phyloP scores from a whole-genome alignment of 2,113 vertebrate species.

The Stegostoma tigrinum region DNA sequence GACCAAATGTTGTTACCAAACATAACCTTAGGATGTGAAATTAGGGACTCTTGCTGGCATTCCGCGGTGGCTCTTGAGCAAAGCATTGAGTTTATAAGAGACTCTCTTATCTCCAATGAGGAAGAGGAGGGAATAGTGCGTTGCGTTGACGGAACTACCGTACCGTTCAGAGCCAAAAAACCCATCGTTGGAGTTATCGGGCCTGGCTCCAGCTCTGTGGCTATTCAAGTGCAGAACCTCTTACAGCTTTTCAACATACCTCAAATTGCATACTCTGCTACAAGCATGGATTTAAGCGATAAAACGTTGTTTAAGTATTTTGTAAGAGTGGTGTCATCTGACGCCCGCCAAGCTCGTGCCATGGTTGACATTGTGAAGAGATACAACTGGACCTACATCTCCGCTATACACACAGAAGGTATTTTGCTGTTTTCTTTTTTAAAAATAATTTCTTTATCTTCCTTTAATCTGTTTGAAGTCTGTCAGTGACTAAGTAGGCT shows the following conservation, averaged over 20 bases:
- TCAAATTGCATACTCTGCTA: constrained; percentile 98
- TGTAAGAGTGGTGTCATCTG: constrained; percentile 95
- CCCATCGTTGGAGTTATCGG: constrained; percentile 96
- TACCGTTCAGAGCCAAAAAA: constrained; percentile 82
- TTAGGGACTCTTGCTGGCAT: constrained; percentile 97
- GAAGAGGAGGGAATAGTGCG: constrained; percentile 77
- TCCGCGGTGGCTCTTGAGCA: constrained; percentile 94
- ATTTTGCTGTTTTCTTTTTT: constrained; percentile 42
- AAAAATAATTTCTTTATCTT: not conserved
- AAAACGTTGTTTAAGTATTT: constrained; percentile 97
- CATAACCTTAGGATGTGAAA: constrained; percentile 90
- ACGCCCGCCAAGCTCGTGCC: constrained; percentile 88
- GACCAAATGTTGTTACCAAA: constrained; percentile 83
- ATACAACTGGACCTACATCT: constrained; percentile 98
- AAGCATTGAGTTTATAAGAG: constrained; percentile 96
- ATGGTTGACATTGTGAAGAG: constrained; percentile 99
- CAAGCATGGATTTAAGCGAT: constrained; percentile 97
- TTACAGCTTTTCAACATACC: constrained; percentile 99
- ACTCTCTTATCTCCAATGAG: constrained; percentile 86
- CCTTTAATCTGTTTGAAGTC: not conserved
- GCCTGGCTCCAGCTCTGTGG: constrained; percentile 93
- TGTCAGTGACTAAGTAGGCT: not conserved
- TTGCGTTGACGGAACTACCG: constrained; percentile 77
- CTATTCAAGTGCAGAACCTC: constrained; percentile 96
- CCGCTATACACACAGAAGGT: constrained; percentile 97